Conservation (phyloP, 2,888 invertebrate genomes). For the Drosophila ezoana region DNA sequence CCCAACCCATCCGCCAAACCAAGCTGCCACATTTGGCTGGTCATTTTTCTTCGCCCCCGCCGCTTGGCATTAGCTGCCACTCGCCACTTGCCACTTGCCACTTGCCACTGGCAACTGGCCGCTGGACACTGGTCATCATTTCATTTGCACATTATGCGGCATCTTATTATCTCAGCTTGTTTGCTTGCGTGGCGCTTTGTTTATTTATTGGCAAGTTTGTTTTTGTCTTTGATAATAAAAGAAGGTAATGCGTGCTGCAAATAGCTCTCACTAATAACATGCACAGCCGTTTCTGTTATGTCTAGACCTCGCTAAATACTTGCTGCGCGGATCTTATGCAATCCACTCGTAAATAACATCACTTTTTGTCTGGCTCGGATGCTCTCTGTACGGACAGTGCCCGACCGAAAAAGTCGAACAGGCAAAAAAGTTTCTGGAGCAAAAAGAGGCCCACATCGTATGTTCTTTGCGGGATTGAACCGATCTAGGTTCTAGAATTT, state of each 20-base stretch:
- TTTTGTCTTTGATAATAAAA: constrained; percentile 49
- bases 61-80: not conserved
- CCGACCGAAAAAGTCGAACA: too few species aligned
- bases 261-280: constrained; percentile 40
- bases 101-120: constrained; percentile 4
- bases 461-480: too few species aligned
- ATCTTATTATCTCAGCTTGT: constrained; percentile 76
- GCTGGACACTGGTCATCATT: constrained; percentile 33
- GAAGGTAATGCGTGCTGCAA: constrained; percentile 56
- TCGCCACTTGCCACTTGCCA: not conserved
- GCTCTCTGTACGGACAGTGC: not conserved
- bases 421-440: too few species aligned
- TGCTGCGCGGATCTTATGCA: constrained; percentile 41
- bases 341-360: constrained; percentile 29
- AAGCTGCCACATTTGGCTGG: constrained; percentile 45
- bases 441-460: too few species aligned
- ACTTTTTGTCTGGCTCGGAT: constrained; percentile 30
- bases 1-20: constrained; percentile 1
- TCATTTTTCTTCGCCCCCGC: constrained; percentile 60
- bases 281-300: constrained; percentile 16
- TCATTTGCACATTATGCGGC: constrained; percentile 79
- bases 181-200: constrained; percentile 61
- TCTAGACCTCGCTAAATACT: constrained; percentile 15
- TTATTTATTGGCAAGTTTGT: constrained; percentile 56
- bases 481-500: too few species aligned